Evolutionary conservation across 1,140 invertebrate genomes (phyloP).

Genomic region (Platorchestia sp.): DNA sequence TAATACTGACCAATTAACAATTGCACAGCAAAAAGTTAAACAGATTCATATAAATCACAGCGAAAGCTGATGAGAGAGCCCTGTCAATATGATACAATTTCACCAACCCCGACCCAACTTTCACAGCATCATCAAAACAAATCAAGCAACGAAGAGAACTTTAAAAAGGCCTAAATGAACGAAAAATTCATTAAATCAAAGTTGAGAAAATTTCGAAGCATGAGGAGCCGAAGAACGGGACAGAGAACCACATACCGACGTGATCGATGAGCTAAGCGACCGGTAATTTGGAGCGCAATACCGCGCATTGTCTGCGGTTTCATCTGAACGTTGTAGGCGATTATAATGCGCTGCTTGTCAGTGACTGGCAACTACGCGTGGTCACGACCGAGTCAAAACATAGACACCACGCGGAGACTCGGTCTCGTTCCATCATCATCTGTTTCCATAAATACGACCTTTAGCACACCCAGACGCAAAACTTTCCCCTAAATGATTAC

Average conservation of each 20-base stretch:
- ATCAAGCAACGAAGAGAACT: background rate
- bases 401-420: background rate
- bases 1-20: background rate
- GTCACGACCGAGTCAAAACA: background rate
- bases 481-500: background rate
- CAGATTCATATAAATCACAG: background rate
- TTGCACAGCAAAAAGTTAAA: background rate
- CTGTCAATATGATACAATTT: background rate
- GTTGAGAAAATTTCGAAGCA: background rate
- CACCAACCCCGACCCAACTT: background rate
- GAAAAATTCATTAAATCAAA: background rate
- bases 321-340: background rate
- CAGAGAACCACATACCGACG: background rate
- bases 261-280: background rate
- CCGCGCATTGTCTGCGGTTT: background rate
- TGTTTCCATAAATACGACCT: background rate
- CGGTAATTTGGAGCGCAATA: background rate
- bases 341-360: background rate
- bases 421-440: conserved; percentile 33
- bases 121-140: background rate
- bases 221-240: background rate
- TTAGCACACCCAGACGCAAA: background rate
- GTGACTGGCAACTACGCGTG: background rate
- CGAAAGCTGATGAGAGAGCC: background rate
- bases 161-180: background rate